Conservation (phyloP, 2,888 invertebrate species). For the Ischnus inquisitorius region DNA sequence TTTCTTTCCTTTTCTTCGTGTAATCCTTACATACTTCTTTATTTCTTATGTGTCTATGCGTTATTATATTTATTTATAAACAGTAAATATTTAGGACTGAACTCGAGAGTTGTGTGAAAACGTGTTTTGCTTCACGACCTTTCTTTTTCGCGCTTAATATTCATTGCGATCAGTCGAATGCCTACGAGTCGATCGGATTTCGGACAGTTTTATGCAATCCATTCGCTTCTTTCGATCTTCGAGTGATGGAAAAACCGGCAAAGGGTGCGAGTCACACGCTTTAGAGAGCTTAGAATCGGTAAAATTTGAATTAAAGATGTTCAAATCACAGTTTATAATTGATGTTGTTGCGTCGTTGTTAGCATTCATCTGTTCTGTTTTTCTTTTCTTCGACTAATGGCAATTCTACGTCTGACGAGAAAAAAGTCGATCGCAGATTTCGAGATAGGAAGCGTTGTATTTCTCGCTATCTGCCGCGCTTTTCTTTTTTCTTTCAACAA, state of each 20-base stretch:
- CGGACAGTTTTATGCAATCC: constrained; percentile 33
- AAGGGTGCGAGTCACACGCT: background rate
- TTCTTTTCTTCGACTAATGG: background rate
- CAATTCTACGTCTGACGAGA: background rate
- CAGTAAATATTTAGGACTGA: constrained; percentile 54
- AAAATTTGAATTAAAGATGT: constrained; percentile 14
- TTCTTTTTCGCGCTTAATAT: constrained; percentile 48
- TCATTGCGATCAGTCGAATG: constrained; percentile 12
- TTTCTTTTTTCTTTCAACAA: constrained; percentile 8
- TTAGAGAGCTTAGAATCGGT: background rate
- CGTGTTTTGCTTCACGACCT: constrained; percentile 29
- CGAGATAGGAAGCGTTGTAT: background rate
- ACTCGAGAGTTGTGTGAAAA: constrained; percentile 50
- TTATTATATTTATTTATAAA: constrained; percentile 62
- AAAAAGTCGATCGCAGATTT: background rate
- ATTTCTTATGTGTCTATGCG: constrained; percentile 57
- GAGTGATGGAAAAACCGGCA: background rate
- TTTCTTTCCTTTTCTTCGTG: constrained; percentile 1
- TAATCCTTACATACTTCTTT: constrained; percentile 57
- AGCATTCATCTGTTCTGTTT: background rate
- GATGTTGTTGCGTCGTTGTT: background rate
- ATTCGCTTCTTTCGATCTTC: background rate
- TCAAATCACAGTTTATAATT: background rate
- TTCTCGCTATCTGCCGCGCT: background rate
- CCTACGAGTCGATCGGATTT: constrained; percentile 3